Conservation (phyloP, 1,140 invertebrate species). For the Drosophila kanapiae region DNA sequence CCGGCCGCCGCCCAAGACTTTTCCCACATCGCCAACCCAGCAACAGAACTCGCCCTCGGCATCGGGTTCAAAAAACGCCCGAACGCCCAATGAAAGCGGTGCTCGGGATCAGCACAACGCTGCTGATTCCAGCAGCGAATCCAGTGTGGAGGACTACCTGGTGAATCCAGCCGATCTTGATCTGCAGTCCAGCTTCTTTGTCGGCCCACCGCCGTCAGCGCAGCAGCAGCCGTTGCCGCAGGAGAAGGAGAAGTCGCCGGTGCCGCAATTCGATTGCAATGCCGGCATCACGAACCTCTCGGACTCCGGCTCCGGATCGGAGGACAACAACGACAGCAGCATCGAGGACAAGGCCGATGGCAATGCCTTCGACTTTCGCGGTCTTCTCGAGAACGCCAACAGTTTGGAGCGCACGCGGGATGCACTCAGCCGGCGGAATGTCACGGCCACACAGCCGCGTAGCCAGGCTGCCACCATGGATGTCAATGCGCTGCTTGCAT, state of each 20-base stretch:
- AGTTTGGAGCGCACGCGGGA: constrained; percentile 80
- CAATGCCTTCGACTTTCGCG: constrained; percentile 79
- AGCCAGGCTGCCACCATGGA: constrained; percentile 61
- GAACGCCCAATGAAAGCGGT: constrained; percentile 84
- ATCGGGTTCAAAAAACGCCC: constrained; percentile 83
- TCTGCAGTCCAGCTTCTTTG: constrained; percentile 81
- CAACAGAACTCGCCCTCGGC: constrained; percentile 76
- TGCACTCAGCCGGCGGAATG: constrained; percentile 58
- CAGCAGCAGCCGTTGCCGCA: neutral
- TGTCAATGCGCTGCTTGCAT: constrained; percentile 85
- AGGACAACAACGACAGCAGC: constrained; percentile 81
- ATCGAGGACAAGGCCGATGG: constrained; percentile 58
- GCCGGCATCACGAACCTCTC: constrained; percentile 70
- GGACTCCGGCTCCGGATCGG: constrained; percentile 75
- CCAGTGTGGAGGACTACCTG: constrained; percentile 81
- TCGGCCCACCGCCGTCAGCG: constrained; percentile 11
- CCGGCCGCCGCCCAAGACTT: constrained; percentile 79
- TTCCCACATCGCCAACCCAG: constrained; percentile 56
- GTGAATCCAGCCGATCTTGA: constrained; percentile 82
- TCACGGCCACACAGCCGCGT: constrained; percentile 35
- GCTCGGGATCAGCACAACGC: constrained; percentile 47
- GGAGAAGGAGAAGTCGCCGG: constrained; percentile 64
- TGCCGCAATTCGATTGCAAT: constrained; percentile 81
- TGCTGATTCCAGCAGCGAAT: constrained; percentile 80
- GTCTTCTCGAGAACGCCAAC: constrained; percentile 80